Evolutionary conservation across 2,888 invertebrate species (phyloP), one percentile per base, ranked within the genome.

Genomic region (Xestoiulus laeticollis): DNA sequence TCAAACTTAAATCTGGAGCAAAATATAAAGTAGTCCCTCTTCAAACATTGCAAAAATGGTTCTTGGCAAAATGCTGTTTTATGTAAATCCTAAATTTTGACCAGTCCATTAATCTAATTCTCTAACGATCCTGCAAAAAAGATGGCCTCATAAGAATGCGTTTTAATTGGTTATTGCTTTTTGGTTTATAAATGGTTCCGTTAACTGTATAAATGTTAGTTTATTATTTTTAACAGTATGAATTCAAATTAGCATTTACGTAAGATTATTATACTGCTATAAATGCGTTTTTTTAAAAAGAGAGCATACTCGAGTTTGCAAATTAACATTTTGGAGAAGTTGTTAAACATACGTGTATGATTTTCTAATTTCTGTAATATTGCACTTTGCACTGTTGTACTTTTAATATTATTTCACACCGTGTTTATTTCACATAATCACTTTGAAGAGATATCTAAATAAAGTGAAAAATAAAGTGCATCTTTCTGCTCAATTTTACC

Each of bases 161-260:
- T 68, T 68, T 26, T 68, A 68, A 68, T 68, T 26, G 22, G 68
- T 68, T 68, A 26, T 26, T 68, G 26, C 68, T n/a, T n/a, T n/a
- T 26, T 68, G 68, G 68, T 68, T 68, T 26, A 68, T 26, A 68
- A 68, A 22, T 68, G 68, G n/a, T 68, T 68, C n/a, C 26, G 68
- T 26, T 68, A 68, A 26, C 8, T 68, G 26, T 68, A 12, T 68
- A 68, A 26, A 68, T 26, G 26, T 26, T 26, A 68, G 26, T 26
- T 8, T 68, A 10, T 26, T 26, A 4, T n/a, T 26, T 68, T 68
- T 26, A 26, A 68, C 68, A 1, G 1, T 68, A 26, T n/a, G 68
- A 68, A 26, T 68, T n/a, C 68, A 68, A 68, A 68, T 59, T n/a
- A 59, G n/a, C 59, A 59, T 59, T 22, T 59, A 59, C n/a, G n/a